These are phyloP conservation scores for Xylocopa sonorina DNA, from an alignment of 1,140 invertebrate genomes.

Conservation along the genomic window DNA sequence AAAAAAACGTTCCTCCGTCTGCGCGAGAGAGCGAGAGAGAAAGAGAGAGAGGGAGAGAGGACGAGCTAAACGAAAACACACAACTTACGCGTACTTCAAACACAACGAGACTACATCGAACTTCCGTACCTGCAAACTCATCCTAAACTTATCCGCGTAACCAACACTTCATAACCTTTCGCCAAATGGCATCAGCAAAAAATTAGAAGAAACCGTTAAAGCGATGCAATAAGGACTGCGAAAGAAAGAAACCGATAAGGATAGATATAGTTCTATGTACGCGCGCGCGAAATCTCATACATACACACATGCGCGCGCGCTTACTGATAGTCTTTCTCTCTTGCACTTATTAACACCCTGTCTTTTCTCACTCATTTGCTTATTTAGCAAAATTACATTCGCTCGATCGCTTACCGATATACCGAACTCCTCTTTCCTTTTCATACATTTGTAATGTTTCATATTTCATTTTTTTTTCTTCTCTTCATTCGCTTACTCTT, in stretches of 20 bases:
- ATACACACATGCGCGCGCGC: background rate
- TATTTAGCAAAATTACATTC: constrained; percentile 28
- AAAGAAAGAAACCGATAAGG: constrained; percentile 46
- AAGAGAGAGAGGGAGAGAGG: constrained; percentile 25
- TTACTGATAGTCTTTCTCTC: constrained; percentile 3
- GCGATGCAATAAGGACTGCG: constrained; percentile 43
- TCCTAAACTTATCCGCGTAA: constrained; percentile 32
- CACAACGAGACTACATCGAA: constrained; percentile 17
- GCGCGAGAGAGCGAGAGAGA: no score
- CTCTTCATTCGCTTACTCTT: background rate
- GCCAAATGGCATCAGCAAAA: constrained; percentile 48
- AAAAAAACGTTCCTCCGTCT: constrained; percentile 29
- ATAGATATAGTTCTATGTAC: constrained; percentile 32
- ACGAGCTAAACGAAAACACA: constrained; percentile 17
- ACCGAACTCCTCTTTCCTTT: background rate
- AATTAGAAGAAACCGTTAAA: constrained; percentile 66
- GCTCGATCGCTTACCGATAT: background rate
- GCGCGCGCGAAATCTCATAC: constrained; percentile 30
- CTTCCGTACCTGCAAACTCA: constrained; percentile 21
- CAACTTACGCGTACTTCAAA: background rate
- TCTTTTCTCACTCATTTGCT: constrained; percentile 15
- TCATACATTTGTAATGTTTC: constrained; percentile 4
- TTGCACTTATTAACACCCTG: background rate
- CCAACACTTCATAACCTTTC: constrained; percentile 41
- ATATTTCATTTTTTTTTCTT: background rate